phyloP scores from a whole-genome alignment of 2,113 vertebrate species.

The Galbula dea region DNA sequence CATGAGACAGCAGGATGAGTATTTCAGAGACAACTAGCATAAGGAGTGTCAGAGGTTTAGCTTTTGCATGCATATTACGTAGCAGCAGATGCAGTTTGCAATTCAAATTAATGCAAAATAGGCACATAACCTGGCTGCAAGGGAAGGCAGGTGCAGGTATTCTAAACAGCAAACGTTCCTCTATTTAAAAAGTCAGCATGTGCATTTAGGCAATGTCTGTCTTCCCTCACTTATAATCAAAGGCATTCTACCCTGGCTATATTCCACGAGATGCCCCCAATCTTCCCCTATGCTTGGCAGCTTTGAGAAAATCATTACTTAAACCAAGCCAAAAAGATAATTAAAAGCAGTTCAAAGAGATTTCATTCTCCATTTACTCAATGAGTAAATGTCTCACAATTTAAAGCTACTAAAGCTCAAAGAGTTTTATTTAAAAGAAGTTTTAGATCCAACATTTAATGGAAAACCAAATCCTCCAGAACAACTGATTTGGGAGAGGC shows the following conservation, averaged over 20 bases:
- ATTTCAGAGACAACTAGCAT: neutral
- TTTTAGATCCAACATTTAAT: neutral
- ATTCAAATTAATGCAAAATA: constrained; percentile 33
- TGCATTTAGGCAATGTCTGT: neutral
- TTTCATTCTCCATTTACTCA: neutral
- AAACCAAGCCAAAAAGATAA: constrained; percentile 46
- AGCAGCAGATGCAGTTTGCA: neutral
- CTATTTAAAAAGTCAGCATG: neutral
- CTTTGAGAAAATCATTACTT: constrained; percentile 37
- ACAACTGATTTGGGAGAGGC: neutral
- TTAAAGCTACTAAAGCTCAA: constrained; percentile 45
- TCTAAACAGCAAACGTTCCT: neutral
- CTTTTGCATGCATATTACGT: neutral
- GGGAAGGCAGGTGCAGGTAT: neutral
- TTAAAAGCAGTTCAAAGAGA: constrained; percentile 51
- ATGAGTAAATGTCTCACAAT: neutral
- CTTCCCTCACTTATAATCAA: constrained; percentile 24
- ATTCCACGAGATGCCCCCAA: neutral
- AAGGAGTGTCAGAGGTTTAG: neutral
- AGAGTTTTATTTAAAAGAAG: constrained; percentile 15
- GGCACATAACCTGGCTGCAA: neutral
- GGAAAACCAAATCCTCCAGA: constrained; percentile 28
- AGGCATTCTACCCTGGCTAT: neutral
- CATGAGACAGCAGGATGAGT: neutral
- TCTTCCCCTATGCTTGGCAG: neutral